Evolutionary conservation across 2,113 vertebrate species (phyloP).

Genomic region (Desmodus rotundus): DNA sequence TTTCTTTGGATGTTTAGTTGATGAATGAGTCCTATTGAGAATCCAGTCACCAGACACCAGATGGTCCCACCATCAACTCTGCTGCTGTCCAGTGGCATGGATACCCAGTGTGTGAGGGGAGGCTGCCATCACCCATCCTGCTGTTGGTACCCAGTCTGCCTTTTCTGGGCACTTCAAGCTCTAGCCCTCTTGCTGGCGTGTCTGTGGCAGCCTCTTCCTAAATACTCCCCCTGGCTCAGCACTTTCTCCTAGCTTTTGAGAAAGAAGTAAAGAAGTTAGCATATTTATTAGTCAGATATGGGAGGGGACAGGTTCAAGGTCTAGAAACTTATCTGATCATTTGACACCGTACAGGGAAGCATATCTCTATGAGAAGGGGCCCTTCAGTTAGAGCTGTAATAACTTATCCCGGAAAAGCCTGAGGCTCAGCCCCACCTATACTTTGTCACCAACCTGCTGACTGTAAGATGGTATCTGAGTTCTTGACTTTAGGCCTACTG

Average conservation of each 20-base stretch:
- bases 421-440: neutral
- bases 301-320: neutral
- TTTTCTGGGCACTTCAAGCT: no score
- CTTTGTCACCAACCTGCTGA: neutral
- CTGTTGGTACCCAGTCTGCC: neutral
- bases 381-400: neutral
- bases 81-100: neutral
- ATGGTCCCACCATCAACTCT: neutral
- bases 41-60: neutral
- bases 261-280: neutral
- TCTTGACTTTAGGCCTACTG: neutral
- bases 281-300: neutral
- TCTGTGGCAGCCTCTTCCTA: neutral
- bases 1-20: neutral
- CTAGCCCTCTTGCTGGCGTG: neutral
- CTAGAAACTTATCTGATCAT: neutral
- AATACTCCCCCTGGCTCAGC: neutral
- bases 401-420: neutral
- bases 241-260: neutral
- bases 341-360: neutral
- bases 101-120: neutral
- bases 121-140: rapidly evolving
- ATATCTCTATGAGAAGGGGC: neutral
- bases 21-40: neutral
- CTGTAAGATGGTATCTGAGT: neutral